A percentile compares a stretch with the other conserved stretches of the same genome.
Conservation (phyloP, 2,888 invertebrate genomes). For the Tipula helvola region DNA sequence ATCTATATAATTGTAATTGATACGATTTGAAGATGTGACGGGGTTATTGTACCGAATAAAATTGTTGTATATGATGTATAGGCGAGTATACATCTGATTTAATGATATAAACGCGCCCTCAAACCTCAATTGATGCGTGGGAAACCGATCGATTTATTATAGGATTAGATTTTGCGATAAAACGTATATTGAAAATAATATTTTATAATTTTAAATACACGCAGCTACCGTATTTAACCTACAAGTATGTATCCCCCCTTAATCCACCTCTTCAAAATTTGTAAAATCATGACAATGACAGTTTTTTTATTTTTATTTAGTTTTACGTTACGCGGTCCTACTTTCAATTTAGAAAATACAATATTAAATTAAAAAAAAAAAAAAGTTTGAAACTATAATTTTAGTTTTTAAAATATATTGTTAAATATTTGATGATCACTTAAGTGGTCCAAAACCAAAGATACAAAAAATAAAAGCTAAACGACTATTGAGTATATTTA, state of each 20-base stretch:
- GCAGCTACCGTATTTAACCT: neutral
- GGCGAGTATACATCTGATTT: neutral
- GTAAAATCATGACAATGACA: neutral
- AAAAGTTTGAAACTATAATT: neutral
- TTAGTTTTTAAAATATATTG: neutral
- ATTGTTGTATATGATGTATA: neutral
- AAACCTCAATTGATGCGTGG: neutral
- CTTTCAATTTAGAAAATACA: neutral
- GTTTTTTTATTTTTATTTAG: neutral
- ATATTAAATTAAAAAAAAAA: neutral
- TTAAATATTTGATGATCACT: conserved; percentile 4
- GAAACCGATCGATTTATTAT: neutral
- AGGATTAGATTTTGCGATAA: neutral
- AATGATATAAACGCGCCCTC: neutral
- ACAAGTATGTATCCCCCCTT: neutral
- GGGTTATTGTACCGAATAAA: neutral
- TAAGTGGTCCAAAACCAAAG: neutral
- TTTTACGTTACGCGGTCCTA: neutral
- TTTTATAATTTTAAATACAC: neutral
- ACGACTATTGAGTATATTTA: neutral
- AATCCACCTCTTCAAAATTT: neutral
- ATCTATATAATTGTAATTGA: neutral
- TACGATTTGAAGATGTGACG: neutral
- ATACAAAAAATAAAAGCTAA: neutral
- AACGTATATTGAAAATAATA: neutral